Evolutionary conservation across 2,888 invertebrate species (phyloP).

Genomic region (Ypsolopha scabrella): DNA sequence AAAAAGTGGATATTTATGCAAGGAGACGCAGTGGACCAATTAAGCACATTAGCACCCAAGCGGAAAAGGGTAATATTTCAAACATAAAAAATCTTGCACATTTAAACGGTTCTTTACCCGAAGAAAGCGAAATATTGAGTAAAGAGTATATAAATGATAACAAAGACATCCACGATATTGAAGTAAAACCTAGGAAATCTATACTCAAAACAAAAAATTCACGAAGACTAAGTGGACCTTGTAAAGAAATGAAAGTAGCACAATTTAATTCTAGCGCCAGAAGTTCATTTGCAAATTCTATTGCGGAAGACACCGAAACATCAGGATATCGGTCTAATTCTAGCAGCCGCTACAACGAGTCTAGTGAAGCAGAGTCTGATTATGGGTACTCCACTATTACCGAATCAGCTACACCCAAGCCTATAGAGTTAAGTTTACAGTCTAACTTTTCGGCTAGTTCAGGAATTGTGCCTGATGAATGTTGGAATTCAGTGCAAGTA

Average conservation of each 20-base stretch:
- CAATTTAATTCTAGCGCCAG: background rate
- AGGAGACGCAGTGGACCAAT: constrained; percentile 41
- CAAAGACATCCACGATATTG: constrained; percentile 18
- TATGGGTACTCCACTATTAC: constrained; percentile 74
- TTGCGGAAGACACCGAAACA: constrained; percentile 55
- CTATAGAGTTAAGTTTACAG: constrained; percentile 50
- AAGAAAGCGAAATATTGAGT: constrained; percentile 24
- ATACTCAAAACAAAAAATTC: constrained; percentile 35
- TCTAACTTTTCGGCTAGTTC: constrained; percentile 44
- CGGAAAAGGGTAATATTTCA: constrained; percentile 28
- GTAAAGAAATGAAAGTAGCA: constrained; percentile 19
- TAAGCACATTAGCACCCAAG: constrained; percentile 33
- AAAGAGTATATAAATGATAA: constrained; percentile 14
- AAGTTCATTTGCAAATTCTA: constrained; percentile 6
- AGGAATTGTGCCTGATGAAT: constrained; percentile 62
- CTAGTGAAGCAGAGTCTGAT: constrained; percentile 69
- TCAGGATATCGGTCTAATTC: constrained; percentile 69
- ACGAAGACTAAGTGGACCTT: constrained; percentile 29
- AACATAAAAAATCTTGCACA: constrained; percentile 27
- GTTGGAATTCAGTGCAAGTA: constrained; percentile 56
- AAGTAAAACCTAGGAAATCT: constrained; percentile 39
- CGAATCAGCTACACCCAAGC: constrained; percentile 69
- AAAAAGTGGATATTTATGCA: constrained; percentile 17
- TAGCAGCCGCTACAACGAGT: constrained; percentile 51
- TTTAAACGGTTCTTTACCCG: constrained; percentile 18